These are phyloP conservation scores for Tetragnatha montana DNA, from an alignment of 2,888 invertebrate species.

Conservation along the genomic window DNA sequence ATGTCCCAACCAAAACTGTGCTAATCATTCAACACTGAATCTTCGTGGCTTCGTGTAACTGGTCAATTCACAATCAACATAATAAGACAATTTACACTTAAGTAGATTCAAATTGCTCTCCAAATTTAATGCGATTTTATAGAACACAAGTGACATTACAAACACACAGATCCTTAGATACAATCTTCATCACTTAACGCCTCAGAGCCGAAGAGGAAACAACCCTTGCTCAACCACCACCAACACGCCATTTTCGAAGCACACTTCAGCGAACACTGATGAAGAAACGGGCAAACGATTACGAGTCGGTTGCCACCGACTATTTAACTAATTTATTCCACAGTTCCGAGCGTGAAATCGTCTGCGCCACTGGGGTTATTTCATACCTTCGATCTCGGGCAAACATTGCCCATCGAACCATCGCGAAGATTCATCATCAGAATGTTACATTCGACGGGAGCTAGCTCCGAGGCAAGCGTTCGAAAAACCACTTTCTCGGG, in stretches of 20 bases:
- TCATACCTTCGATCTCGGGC: slow-evolving; percentile 19
- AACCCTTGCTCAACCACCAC: not conserved
- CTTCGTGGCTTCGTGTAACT: too few species aligned
- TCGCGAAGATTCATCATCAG: not conserved
- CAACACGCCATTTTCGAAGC: not conserved
- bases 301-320: not conserved
- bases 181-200: not conserved
- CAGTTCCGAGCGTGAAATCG: slow-evolving; percentile 48
- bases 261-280: slow-evolving; percentile 12
- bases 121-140: too few species aligned
- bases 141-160: not conserved
- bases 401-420: slow-evolving; percentile 33
- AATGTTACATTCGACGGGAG: slow-evolving; percentile 1
- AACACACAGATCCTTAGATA: not conserved
- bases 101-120: too few species aligned
- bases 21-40: too few species aligned
- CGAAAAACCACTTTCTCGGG: slow-evolving; percentile 2
- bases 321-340: slow-evolving; percentile 49
- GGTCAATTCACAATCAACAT: too few species aligned
- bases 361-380: slow-evolving; percentile 27
- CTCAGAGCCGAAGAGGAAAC: not conserved
- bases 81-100: too few species aligned
- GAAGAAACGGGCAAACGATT: slow-evolving; percentile 4
- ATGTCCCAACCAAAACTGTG: too few species aligned
- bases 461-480: not conserved